phyloP scores from a whole-genome alignment of 2,797 vertebrate genomes.

The Botia almorhae region DNA sequence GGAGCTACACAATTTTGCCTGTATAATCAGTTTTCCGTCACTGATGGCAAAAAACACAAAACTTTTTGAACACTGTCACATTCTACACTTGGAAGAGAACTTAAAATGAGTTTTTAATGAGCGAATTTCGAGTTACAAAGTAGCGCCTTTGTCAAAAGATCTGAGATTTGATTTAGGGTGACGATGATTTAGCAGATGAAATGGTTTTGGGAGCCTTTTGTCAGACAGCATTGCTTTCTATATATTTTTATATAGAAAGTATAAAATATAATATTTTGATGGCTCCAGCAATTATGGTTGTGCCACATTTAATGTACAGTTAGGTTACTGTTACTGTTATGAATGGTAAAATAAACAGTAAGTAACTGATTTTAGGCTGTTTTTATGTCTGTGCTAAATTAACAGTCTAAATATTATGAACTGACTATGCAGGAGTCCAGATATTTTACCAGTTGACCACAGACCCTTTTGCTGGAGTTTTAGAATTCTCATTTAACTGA shows the following conservation, averaged over 20 bases:
- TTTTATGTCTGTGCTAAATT: background rate
- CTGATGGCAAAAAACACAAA: conserved; percentile 26
- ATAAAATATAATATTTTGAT: conserved; percentile 2
- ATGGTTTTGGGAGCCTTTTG: background rate
- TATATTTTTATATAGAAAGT: conserved; percentile 13
- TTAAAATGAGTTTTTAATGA: conserved; percentile 43
- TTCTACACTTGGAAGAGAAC: conserved; percentile 20
- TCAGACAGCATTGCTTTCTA: background rate
- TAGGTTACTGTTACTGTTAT: background rate
- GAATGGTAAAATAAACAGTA: background rate
- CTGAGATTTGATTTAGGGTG: conserved; percentile 13
- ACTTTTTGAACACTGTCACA: conserved; percentile 29
- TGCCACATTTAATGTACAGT: conserved; percentile 12
- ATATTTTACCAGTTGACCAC: background rate
- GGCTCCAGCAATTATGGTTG: background rate
- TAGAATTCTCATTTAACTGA: background rate
- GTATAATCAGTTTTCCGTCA: conserved; percentile 24
- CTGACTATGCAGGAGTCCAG: background rate
- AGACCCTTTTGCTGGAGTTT: background rate
- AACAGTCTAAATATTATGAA: background rate
- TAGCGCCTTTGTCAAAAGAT: conserved; percentile 17
- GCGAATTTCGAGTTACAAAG: conserved; percentile 2
- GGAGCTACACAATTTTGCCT: conserved; percentile 24
- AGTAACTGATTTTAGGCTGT: background rate
- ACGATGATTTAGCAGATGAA: background rate